Evolutionary conservation across 2,113 vertebrate species (phyloP), one percentile per base, ranked within the genome.

Genomic region (Morphnarchus princeps): DNA sequence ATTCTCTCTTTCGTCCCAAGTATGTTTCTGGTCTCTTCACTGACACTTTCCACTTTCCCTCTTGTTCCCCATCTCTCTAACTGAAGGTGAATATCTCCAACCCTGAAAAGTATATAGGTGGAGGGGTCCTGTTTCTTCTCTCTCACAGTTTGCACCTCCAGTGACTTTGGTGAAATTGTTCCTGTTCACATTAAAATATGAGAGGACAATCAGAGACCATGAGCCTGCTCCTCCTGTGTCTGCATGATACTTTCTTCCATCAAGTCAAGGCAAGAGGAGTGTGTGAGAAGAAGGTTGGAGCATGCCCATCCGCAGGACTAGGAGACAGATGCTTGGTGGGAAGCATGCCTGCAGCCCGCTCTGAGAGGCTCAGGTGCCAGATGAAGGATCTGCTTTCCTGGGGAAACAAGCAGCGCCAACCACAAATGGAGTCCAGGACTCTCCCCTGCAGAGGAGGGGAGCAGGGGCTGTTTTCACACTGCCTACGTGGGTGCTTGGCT

Each of bases 321-420:
- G 71, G 43, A 90, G 86, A 84, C 96, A 96, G 96, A 74, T 96
- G 95, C 78, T 84, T 18, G 65, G 95, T 63, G 71, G 92, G 96
- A 78, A 95, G 90, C 80, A 34, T 3, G 59, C 63, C 92, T 43
- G 79, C 66, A 82, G 71, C 54, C 54, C 0, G 6, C 90, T 69
- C 59, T 0, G 2, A 87, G 70, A 59, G 34, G 62, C 91, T 94
- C 90, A 66, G 65, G 90, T 95, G 96, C 94, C 96, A 95, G 91
- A 50, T 43, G 91, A 89, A 93, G 62, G 80, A 91, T 52, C 89
- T 87, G 93, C 83, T 78, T 73, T 84, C 80, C 72, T 19, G 55
- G 50, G 87, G 65, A 66, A 93, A 77, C 55, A 57, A 40, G 73
- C 69, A 62, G 69, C 1, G 42, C 69, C 92, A 93, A 79, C 13